Evolutionary conservation across 2,888 invertebrate genomes (phyloP), one percentile per base, ranked within the genome.

Genomic region (Drosophila sordidula): DNA sequence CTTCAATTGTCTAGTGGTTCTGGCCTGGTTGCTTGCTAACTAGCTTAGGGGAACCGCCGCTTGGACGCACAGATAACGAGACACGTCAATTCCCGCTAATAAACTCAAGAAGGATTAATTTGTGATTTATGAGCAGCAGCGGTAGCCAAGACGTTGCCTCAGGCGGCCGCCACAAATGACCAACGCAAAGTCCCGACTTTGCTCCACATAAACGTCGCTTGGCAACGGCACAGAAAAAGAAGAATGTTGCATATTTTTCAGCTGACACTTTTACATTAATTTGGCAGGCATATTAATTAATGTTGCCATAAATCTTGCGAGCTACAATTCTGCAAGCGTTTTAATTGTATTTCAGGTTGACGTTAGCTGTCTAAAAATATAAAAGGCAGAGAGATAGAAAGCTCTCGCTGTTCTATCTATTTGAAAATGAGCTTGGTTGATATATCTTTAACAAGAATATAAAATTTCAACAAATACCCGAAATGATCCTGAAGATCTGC

Each of bases 61-160:
- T 58, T 52, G 39, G 59, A 47, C 50, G 25, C 26, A 57, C 59
- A 83, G 88, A 87, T 89, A 89, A 89, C 77, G 79, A 86, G 86
- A 61, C 64, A 76, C 83, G 88, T 89, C 88, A 90, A 89, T 89
- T 87, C 78, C 62, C 80, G 89, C 89, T 91, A 90, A 91, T 91
- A 91, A 90, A 90, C 90, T 90, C 82, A 86, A 86, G 84, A 91
- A 90, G 91, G 91, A 91, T 91, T 91, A 91, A 87, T 89, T 85
- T 81, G 82, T 91, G 91, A 91, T 91, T 91, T 91, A 91, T 91
- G 89, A 74, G 79, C 68, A 72, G 34, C 5, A 9, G 11, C 26
- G 5, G 73, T 75, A 38, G 41, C 68, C 47, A 54, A 61, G 50
- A 45, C 58, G 54, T 39, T 75, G 55, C 46, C 46, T 29, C 32